Evolutionary conservation across 23 tunicate species (phyloP).

Genomic region (Diplosoma virens): DNA sequence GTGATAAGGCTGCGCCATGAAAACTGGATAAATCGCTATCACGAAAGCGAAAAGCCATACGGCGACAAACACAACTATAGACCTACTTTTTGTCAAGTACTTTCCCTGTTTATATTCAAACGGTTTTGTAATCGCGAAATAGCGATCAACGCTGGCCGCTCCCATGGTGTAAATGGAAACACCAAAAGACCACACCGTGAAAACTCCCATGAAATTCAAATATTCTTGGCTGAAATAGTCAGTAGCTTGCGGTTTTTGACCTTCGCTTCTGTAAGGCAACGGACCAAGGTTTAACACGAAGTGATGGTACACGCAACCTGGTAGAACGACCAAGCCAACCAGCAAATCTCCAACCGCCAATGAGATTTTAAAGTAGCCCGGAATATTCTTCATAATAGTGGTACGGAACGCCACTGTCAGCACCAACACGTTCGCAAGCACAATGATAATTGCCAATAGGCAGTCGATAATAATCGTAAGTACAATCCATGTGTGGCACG

Average conservation of each 20-base stretch:
- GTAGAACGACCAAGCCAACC: slow-evolving; percentile 80
- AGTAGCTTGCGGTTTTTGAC: slow-evolving; percentile 33
- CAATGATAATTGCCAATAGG: slow-evolving; percentile 43
- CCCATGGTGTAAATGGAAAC: slow-evolving; percentile 75
- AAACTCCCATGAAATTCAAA: slow-evolving; percentile 65
- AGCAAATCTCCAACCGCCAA: slow-evolving; percentile 79
- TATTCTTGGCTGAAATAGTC: slow-evolving; percentile 56
- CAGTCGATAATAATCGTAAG: slow-evolving; percentile 55
- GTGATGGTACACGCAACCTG: slow-evolving; percentile 63
- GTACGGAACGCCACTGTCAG: slow-evolving; percentile 71
- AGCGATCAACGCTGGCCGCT: slow-evolving; percentile 83
- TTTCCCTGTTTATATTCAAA: slow-evolving; percentile 61
- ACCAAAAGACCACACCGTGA: slow-evolving; percentile 67
- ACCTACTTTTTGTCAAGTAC: slow-evolving; percentile 60
- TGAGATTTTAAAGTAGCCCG: slow-evolving; percentile 92
- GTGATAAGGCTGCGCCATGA: slow-evolving; percentile 15
- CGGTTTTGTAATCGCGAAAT: slow-evolving; percentile 72
- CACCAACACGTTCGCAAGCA: slow-evolving; percentile 61
- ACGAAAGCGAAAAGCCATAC: slow-evolving; percentile 57
- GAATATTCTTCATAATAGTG: slow-evolving; percentile 68
- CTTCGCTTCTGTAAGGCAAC: slow-evolving; percentile 65
- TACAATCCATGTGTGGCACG: slow-evolving; percentile 42
- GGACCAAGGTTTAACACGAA: slow-evolving; percentile 33
- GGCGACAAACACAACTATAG: slow-evolving; percentile 30
- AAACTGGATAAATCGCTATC: slow-evolving; percentile 53